Percentiles rank a stretch among this genome's conserved stretches.
Evolutionary conservation across 1,140 invertebrate species (phyloP).

Genomic region (Littorina saxatilis): DNA sequence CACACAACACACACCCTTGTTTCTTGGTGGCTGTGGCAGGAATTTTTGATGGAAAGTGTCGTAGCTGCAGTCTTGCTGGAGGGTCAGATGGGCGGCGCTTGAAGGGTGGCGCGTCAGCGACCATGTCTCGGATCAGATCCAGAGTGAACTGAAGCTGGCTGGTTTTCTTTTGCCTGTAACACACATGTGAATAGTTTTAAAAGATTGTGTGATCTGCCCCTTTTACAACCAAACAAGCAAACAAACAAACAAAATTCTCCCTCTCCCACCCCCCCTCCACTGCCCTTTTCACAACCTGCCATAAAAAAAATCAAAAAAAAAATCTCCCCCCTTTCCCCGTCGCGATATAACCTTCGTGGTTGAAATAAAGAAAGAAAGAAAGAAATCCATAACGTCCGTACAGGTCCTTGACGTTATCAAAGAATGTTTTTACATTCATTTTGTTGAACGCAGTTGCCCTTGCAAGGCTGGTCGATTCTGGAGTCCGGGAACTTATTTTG

Average conservation of each 20-base stretch:
- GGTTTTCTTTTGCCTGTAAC: not conserved
- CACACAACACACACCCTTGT: slow-evolving; percentile 12
- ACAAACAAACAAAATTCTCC: no score
- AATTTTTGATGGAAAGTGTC: not conserved
- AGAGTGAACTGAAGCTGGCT: not conserved
- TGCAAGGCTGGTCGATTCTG: not conserved
- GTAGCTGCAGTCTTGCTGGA: not conserved
- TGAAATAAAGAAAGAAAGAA: no score
- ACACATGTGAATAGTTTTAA: no score
- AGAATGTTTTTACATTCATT: not conserved
- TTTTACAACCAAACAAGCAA: no score
- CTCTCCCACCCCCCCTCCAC: no score
- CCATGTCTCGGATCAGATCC: not conserved
- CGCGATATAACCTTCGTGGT: no score
- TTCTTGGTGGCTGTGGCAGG: slow-evolving; percentile 8
- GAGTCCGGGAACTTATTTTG: not conserved
- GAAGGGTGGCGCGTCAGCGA: not conserved
- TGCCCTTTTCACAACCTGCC: no score
- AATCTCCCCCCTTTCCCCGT: no score
- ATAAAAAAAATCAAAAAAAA: no score
- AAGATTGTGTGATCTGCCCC: no score
- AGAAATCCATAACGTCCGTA: not conserved
- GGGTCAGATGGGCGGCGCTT: slow-evolving; percentile 8
- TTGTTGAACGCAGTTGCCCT: not conserved
- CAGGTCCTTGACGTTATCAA: not conserved